Evolutionary conservation across 1,140 invertebrate genomes (phyloP), one percentile per base, ranked within the genome.

Genomic region (Trypoxylus dichotomus): DNA sequence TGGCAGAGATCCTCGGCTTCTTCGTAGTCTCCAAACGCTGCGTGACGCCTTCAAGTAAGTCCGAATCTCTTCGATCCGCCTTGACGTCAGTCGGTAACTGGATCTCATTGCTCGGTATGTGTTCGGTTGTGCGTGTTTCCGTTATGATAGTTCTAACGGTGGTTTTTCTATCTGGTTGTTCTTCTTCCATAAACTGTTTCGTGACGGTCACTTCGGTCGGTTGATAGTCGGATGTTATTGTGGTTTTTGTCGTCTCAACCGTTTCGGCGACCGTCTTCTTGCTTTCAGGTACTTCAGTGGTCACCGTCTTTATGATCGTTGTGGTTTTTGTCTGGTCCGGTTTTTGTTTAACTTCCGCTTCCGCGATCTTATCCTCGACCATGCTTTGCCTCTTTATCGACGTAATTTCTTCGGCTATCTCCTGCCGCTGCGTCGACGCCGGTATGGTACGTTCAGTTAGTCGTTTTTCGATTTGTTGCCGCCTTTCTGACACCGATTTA

Each of bases 391-490:
- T 89, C 83, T 91, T 92, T 72, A 92, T 93, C 86, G 92, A 90
- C 58, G 89, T 91, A 60, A 92, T 92, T 85, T 92, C 91, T 83
- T 91, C 89, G 41, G 89, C 88, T 32, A 92, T 90, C 87, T 92
- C 91, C 80, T 89, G 91, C 80, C 92, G 89, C 84, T 92, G 91
- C 78, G 90, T 89, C 7, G 91, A 92, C 37, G 91, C 90, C 6
- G 91, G 90, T 80, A 92, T 89, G 82, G 90, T 90, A 82, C 89
- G 89, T 79, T 91, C 90, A 58, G 90, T 92, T 24, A 93, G 85
- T 78, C 92, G 90, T 85, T 91, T 91, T 42, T 92, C 91, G 72
- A 93, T 93, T 87, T 92, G 90, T 83, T 91, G 89, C 78, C 91
- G 90, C 76, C 91, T 87, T 83, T 93, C 91, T 25, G 90, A 91